Conservation (phyloP, 2,797 vertebrate species). For the Enteromius fasciolatus region DNA sequence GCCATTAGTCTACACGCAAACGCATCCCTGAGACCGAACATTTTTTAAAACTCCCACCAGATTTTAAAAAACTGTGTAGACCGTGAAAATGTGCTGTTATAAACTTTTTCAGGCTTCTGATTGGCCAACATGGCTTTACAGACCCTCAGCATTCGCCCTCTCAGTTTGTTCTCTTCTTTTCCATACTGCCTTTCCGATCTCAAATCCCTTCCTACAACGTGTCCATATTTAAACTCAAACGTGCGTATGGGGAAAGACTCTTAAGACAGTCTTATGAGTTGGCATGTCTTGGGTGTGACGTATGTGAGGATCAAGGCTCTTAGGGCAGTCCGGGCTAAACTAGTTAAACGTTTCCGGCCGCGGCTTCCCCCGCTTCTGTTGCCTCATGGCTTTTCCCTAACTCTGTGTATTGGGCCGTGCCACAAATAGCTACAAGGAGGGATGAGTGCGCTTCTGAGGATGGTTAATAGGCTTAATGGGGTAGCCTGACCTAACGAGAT, state of each 20-base stretch:
- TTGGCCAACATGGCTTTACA: too few relatives aligned
- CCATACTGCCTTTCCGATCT: conserved; percentile 37
- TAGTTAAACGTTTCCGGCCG: conserved; percentile 57
- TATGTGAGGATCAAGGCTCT: conserved; percentile 46
- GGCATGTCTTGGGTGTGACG: conserved; percentile 48
- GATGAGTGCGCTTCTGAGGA: conserved; percentile 39
- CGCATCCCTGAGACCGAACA: too few relatives aligned
- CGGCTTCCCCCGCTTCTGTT: conserved; percentile 33
- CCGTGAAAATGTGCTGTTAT: too few relatives aligned
- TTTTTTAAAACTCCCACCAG: too few relatives aligned
- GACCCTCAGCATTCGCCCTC: conserved; percentile 41
- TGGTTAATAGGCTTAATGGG: conserved; percentile 58
- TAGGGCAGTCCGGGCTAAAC: conserved; percentile 59
- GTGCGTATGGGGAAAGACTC: conserved; percentile 49
- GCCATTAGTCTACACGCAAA: too few relatives aligned
- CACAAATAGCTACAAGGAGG: conserved; percentile 39
- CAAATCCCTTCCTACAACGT: conserved; percentile 49
- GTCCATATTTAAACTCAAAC: conserved; percentile 41
- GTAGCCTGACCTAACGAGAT: conserved; percentile 59
- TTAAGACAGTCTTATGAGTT: conserved; percentile 39
- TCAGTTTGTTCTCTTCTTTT: conserved; percentile 45
- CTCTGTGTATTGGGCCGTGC: conserved; percentile 21
- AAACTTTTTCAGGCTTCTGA: too few relatives aligned
- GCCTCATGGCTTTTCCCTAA: conserved; percentile 41
- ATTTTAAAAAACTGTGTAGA: too few relatives aligned